phyloP scores from a whole-genome alignment of 2,797 vertebrate species.

The Crocidura indochinensis region DNA sequence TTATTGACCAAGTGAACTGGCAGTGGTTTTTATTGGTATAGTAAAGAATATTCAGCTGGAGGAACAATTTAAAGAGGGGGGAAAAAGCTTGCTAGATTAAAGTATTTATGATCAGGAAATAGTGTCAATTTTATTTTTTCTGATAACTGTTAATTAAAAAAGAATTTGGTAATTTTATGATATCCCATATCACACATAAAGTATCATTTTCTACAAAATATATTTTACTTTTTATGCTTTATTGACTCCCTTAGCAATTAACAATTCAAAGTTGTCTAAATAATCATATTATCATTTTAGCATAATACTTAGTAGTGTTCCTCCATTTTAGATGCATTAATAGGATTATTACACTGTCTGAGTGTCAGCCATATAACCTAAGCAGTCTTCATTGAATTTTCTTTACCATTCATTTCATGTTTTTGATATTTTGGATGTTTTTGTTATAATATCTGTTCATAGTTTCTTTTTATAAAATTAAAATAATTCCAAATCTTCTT shows the following conservation, averaged over 20 bases:
- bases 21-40: conserved; percentile 49
- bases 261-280: conserved; percentile 75
- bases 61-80: not conserved
- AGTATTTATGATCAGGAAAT: conserved; percentile 43
- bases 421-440: conserved; percentile 49
- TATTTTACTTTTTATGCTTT: conserved; percentile 69
- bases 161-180: conserved; percentile 69
- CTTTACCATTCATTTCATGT: conserved; percentile 64
- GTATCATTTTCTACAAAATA: conserved; percentile 74
- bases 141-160: conserved; percentile 40
- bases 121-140: not conserved
- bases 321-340: conserved; percentile 55
- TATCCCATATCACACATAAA: conserved; percentile 56
- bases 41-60: conserved; percentile 55
- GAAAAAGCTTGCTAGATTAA: conserved; percentile 41
- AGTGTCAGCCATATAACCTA: conserved; percentile 76
- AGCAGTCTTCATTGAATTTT: conserved; percentile 54
- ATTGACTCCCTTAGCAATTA: conserved; percentile 56
- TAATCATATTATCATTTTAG: conserved; percentile 74
- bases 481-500: not conserved
- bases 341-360: conserved; percentile 57
- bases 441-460: conserved; percentile 57
- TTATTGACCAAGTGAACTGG: conserved; percentile 56
- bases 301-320: conserved; percentile 21
- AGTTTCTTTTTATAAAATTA: conserved; percentile 55